Base-by-base conservation (phyloP, 2,797 vertebrate species). In the Eupleurogrammus muticus region DNA sequence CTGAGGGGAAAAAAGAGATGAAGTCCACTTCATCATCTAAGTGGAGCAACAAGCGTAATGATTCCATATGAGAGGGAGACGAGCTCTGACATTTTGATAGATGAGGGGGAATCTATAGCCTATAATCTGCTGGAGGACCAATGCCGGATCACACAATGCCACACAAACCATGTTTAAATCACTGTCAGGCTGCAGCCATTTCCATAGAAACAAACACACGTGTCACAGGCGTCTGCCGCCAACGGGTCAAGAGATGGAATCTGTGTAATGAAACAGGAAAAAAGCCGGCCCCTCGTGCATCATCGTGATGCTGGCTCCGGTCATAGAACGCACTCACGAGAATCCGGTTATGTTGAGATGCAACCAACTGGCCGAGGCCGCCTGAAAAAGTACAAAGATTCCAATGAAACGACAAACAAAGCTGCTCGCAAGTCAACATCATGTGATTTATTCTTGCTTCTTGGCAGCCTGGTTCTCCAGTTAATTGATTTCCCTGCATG, bases 111-210 rank as follows among this genome's bases (percentile, higher is more conserved):
- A 84, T 80, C 51, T 62, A 66, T 58, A 77, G 74, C 81, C 81
- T 84, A 75, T 87, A 89, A 87, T 89, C 83, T 91, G 56, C 62
- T 14, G 53, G 70, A 82, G 75, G 80, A 83, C 72, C 55, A 46
- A 80, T 53, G 70, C 38, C 76, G 72, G 70, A 81, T 91, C 70
- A 55, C 68, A 80, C 79, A 71, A 75, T 75, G 77, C 74, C 80
- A 84, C 82, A 75, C 68, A 83, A 89, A 88, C 83, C 67, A 70
- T 59, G 78, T 77, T 87, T 81, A 80, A 89, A 89, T 90, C 87
- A 90, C 72, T 81, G 84, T 83, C 75, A 64, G 67, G 66, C 65
- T 55, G 75, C 57, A 65, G 75, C 51, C 57, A 71, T 84, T 84
- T 77, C 82, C 70, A 68, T 65, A 79, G 66, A 72, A 80, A 79